Percentiles rank a stretch among this genome's conserved stretches.
phyloP scores from a whole-genome alignment of 2,888 invertebrate genomes.

The Phortica magna region DNA sequence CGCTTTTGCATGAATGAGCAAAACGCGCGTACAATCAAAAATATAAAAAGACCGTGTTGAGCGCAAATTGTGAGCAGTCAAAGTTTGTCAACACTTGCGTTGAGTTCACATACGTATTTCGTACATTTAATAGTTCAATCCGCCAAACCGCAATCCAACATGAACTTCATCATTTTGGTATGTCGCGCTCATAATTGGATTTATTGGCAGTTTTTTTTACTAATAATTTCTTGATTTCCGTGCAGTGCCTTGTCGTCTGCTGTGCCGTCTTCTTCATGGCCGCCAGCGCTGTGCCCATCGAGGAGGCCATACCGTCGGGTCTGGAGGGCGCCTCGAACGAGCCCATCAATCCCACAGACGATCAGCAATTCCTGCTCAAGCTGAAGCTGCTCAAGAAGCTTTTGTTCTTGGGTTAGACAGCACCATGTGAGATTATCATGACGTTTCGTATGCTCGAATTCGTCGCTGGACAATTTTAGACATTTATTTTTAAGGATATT shows the following conservation, averaged over 20 bases:
- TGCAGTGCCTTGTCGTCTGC: constrained; percentile 68
- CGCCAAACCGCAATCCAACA: constrained; percentile 45
- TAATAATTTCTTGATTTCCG: constrained; percentile 31
- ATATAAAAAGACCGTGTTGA: constrained; percentile 64
- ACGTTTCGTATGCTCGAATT: constrained; percentile 35
- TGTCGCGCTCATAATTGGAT: constrained; percentile 45
- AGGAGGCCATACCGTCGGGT: constrained; percentile 72
- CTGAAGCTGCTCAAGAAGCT: constrained; percentile 71
- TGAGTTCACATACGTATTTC: constrained; percentile 40
- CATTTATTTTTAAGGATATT: too few relatives aligned
- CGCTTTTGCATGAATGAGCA: constrained; percentile 44
- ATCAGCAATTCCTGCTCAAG: constrained; percentile 69
- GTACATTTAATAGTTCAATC: background rate
- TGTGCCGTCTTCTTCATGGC: constrained; percentile 61
- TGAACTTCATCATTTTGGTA: constrained; percentile 74
- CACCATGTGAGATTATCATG: background rate
- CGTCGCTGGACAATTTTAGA: constrained; percentile 37
- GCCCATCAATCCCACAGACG: constrained; percentile 64
- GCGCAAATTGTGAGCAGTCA: constrained; percentile 65
- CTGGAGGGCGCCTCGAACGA: constrained; percentile 68
- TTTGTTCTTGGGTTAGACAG: constrained; percentile 65
- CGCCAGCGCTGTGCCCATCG: constrained; percentile 68
- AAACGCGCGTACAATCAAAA: constrained; percentile 24
- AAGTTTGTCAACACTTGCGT: constrained; percentile 58
- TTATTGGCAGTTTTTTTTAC: background rate